Percentiles rank a stretch among this genome's conserved stretches.
Evolutionary conservation across 2,113 vertebrate species (phyloP).

Genomic region (Pseudorasbora parva): DNA sequence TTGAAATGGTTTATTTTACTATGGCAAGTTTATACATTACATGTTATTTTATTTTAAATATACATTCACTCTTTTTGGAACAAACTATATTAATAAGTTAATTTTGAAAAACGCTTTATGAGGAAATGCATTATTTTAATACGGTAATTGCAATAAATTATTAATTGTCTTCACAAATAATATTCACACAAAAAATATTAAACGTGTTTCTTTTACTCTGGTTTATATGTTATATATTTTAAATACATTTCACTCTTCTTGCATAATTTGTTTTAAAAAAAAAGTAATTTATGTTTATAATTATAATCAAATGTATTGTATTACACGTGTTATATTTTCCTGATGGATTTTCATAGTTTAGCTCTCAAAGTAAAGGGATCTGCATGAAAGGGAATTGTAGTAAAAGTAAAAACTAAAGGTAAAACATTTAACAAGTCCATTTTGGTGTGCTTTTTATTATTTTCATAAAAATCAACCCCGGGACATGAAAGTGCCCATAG

Average conservation of each 20-base stretch:
- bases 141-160: background rate
- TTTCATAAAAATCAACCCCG: conserved; percentile 22
- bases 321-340: background rate
- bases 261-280: too few relatives aligned
- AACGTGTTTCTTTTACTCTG: background rate
- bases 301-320: too few relatives aligned
- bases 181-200: background rate
- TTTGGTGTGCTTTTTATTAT: background rate
- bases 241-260: too few relatives aligned
- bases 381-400: background rate
- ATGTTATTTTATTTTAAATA: background rate
- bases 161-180: background rate
- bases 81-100: background rate
- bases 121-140: background rate
- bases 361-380: background rate
- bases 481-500: background rate
- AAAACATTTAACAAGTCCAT: conserved; percentile 4
- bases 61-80: background rate
- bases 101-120: background rate
- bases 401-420: background rate
- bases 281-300: too few relatives aligned
- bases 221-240: too few relatives aligned
- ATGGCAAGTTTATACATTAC: background rate
- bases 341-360: background rate
- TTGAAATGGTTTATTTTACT: background rate